These are phyloP conservation scores for Acanthosepion esculentum DNA, from an alignment of 2,888 invertebrate species.

Conservation along the genomic window DNA sequence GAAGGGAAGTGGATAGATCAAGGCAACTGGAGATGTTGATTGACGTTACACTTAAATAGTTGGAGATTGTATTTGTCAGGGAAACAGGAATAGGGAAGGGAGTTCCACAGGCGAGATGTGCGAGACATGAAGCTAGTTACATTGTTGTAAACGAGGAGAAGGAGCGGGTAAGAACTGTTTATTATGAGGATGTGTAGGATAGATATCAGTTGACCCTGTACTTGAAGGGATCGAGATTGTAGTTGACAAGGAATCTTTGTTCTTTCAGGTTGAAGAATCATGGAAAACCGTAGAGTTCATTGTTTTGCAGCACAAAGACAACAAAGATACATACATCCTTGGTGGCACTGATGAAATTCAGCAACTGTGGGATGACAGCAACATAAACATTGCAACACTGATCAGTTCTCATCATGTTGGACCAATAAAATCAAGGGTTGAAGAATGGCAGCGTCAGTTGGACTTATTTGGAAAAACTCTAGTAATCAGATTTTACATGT, in stretches of 20 bases:
- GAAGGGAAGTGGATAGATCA: no score
- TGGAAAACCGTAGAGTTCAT: conserved; percentile 88
- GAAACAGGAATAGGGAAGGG: no score
- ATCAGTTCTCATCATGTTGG: conserved; percentile 89
- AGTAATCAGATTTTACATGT: conserved; percentile 76
- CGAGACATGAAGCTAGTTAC: no score
- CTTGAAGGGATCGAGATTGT: no score
- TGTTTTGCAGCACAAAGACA: conserved; percentile 85
- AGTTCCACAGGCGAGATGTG: no score
- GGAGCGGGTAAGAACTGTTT: no score
- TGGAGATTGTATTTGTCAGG: no score
- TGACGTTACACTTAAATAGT: no score
- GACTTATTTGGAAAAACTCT: conserved; percentile 88
- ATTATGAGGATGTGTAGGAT: no score
- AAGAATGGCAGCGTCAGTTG: conserved; percentile 86
- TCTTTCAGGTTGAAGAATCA: conserved; percentile 83
- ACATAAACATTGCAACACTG: conserved; percentile 89
- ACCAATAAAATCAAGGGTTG: conserved; percentile 86
- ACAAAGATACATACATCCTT: conserved; percentile 87
- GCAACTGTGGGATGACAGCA: conserved; percentile 87
- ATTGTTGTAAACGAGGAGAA: no score
- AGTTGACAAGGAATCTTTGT: background rate
- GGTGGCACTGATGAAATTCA: conserved; percentile 91
- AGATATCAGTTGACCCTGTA: no score
- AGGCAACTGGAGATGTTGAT: no score